Base-by-base conservation (phyloP, 2,113 vertebrate genomes). In the Cranoglanis bouderius region DNA sequence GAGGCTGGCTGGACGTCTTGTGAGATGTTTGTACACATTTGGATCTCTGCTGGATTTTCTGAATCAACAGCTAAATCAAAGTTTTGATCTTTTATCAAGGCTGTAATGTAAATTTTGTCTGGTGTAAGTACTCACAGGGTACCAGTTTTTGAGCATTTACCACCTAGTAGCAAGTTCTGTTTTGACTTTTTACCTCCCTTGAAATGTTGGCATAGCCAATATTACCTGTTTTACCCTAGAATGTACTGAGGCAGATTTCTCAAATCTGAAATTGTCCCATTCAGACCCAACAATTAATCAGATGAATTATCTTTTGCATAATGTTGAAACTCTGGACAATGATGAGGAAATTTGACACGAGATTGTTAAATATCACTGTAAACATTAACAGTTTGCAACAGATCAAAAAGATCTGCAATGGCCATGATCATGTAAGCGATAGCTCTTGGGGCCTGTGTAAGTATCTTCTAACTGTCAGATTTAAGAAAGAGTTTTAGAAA, bases 31-130 rank as follows among this genome's bases (percentile, higher is more conserved):
- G 46, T 70, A 72, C 46, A 75, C 83, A 55, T 59, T 88, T 26
- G 46, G 49, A 72, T 40, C 78, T 83, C 49, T 55, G 10, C 43
- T 65, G 40, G 29, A 65, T 53, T 61, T 81, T 88, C 24, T 57
- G 21, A 78, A 46, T 85, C 40, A 63, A 57, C 75, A 40, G 61
- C 83, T 6, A 80, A 49, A 88, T 70, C 75, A 90, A 81, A 78
- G 59, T 80, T 38, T 3, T 51, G 61, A 59, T 67, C 6, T 63
- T 9, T 74, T 59, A 38, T 82, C n/a, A 82, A 61, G 26, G 61
- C 4, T 35, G 63, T 51, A 75, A 75, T 75, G 65, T 65, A 65
- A 21, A 55, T 57, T 24, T 40, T 43, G 67, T 61, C 19, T 49
- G 43, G 6, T 49, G 85, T 12, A 35, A 35, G 18, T 46, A 55